phyloP scores from a whole-genome alignment of 2,888 invertebrate species.

The Torymus auratus region DNA sequence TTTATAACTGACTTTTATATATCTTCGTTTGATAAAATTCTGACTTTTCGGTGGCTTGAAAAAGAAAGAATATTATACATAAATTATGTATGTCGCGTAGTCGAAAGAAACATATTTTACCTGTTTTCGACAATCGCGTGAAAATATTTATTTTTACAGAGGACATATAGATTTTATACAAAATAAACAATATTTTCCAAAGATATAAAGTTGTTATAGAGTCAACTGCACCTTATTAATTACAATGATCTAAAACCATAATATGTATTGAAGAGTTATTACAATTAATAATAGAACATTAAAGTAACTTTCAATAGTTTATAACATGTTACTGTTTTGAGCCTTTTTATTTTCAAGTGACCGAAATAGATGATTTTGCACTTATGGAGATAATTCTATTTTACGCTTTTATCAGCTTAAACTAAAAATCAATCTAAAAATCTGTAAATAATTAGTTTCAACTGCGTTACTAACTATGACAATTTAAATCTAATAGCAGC shows the following conservation, averaged over 20 bases:
- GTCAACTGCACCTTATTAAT: too few relatives aligned
- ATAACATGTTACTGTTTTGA: not conserved
- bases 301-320: conserved; percentile 21
- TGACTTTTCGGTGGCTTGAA: not conserved
- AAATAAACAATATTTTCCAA: too few relatives aligned
- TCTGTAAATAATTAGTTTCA: too few relatives aligned
- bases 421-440: too few relatives aligned
- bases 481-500: too few relatives aligned
- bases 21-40: too few relatives aligned
- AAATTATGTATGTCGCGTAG: not conserved
- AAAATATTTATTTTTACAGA: conserved; percentile 45
- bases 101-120: conserved; percentile 8
- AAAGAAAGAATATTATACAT: conserved; percentile 7
- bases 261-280: too few relatives aligned
- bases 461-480: too few relatives aligned
- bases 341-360: not conserved
- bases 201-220: too few relatives aligned
- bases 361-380: conserved; percentile 19
- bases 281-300: not conserved
- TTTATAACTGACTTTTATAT: too few relatives aligned
- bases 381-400: not conserved
- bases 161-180: conserved; percentile 2
- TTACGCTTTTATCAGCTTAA: too few relatives aligned
- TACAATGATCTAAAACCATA: too few relatives aligned
- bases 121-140: conserved; percentile 37